Conservation (phyloP, 2,888 invertebrate species). For the Leistus spinibarbis region DNA sequence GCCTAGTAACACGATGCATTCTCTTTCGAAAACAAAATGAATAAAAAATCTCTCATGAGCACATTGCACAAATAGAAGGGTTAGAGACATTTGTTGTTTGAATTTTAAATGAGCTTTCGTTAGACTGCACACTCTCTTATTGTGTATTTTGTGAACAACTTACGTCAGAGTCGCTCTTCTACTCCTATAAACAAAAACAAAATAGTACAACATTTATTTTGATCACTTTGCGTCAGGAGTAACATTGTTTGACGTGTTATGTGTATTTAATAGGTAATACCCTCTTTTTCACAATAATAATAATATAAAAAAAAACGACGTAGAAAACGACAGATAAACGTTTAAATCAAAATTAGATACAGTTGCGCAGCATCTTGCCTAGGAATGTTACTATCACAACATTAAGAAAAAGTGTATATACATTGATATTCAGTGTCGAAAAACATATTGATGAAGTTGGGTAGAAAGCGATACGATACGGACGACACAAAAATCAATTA, state of each 20-base stretch:
- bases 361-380: slow-evolving; percentile 25
- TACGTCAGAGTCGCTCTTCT: slow-evolving; percentile 42
- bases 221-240: not conserved
- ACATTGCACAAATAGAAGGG: not conserved
- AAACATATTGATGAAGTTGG: not conserved
- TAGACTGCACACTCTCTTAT: slow-evolving; percentile 32
- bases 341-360: slow-evolving; percentile 29
- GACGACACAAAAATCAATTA: slow-evolving; percentile 27
- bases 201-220: slow-evolving; percentile 33
- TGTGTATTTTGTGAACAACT: slow-evolving; percentile 32
- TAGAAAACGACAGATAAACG: not conserved
- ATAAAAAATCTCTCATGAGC: not conserved
- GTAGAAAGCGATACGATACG: slow-evolving; percentile 25
- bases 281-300: slow-evolving; percentile 16
- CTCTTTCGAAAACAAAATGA: not conserved
- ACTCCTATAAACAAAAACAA: slow-evolving; percentile 44
- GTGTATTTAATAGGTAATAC: slow-evolving; percentile 19
- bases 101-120: slow-evolving; percentile 33
- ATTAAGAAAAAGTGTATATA: slow-evolving; percentile 4
- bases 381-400: slow-evolving; percentile 16
- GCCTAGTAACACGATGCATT: not conserved
- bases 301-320: not conserved
- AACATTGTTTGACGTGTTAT: slow-evolving; percentile 30
- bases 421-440: slow-evolving; percentile 6
- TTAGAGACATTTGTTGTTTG: not conserved